Conservation (phyloP, 2,888 invertebrate species). For the Clunio marinus region DNA sequence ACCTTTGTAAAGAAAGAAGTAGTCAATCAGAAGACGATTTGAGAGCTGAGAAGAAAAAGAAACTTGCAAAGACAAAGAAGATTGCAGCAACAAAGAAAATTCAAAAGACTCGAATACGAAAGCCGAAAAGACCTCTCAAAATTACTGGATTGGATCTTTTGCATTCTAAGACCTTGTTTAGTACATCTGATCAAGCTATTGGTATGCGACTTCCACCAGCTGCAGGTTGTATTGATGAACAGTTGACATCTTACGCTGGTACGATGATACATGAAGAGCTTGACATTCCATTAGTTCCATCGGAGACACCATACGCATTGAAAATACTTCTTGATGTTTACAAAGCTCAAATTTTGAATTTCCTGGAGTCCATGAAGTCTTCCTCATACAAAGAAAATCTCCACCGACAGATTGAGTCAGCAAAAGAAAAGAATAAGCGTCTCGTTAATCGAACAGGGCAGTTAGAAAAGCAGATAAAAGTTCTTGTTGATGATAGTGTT, state of each 20-base stretch:
- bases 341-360: conserved; percentile 78
- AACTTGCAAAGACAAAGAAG: conserved; percentile 42
- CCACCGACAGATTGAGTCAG: conserved; percentile 71
- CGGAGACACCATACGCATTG: conserved; percentile 76
- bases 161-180: conserved; percentile 83
- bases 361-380: conserved; percentile 78
- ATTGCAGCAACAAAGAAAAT: conserved; percentile 43
- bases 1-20: conserved; percentile 61
- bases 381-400: conserved; percentile 69
- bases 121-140: conserved; percentile 63
- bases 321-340: conserved; percentile 83
- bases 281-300: conserved; percentile 70
- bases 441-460: conserved; percentile 81
- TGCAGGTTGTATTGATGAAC: conserved; percentile 88
- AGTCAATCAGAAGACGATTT: conserved; percentile 61
- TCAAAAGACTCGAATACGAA: conserved; percentile 57
- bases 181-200: conserved; percentile 70
- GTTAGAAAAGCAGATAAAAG: conserved; percentile 87
- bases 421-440: conserved; percentile 78
- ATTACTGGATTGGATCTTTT: conserved; percentile 83
- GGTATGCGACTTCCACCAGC: conserved; percentile 77
- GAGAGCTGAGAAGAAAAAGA: conserved; percentile 49
- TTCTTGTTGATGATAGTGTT: conserved; percentile 87
- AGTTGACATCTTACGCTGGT: conserved; percentile 72
- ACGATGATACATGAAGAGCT: conserved; percentile 74